Conservation (phyloP, 2,888 invertebrate genomes). For the Acronicta alni region DNA sequence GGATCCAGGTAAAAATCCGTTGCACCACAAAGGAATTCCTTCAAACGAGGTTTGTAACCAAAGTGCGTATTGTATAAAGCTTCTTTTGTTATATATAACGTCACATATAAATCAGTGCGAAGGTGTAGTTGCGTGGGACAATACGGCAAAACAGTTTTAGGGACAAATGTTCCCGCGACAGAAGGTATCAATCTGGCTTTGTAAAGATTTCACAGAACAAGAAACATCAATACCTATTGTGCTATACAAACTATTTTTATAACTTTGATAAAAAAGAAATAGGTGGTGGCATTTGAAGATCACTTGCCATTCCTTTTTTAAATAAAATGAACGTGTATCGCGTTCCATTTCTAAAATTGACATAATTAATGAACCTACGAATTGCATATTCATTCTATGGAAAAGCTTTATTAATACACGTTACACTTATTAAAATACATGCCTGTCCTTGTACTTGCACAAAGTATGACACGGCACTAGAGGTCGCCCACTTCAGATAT, state of each 20-base stretch:
- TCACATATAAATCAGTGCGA: slow-evolving; percentile 43
- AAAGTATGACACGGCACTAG: no score
- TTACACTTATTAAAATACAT: no score
- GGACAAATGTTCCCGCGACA: slow-evolving; percentile 48
- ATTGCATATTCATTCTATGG: no score
- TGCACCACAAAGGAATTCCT: slow-evolving; percentile 50
- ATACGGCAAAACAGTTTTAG: slow-evolving; percentile 24
- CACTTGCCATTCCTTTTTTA: not conserved
- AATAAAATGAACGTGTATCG: not conserved
- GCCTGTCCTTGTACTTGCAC: no score
- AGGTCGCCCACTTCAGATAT: no score
- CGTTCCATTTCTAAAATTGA: not conserved
- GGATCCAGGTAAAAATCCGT: slow-evolving; percentile 52
- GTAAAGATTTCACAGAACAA: slow-evolving; percentile 24
- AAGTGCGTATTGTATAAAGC: slow-evolving; percentile 41
- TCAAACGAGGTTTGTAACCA: slow-evolving; percentile 40
- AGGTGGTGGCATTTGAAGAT: not conserved
- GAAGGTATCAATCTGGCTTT: slow-evolving; percentile 35
- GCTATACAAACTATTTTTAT: slow-evolving; percentile 3
- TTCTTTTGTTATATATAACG: slow-evolving; percentile 41
- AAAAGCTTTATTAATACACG: no score
- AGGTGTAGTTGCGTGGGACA: slow-evolving; percentile 47
- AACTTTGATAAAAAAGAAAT: slow-evolving; percentile 4
- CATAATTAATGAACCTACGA: no score
- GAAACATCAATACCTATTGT: slow-evolving; percentile 10